Percentiles rank a stretch among this genome's conserved stretches.
phyloP scores from a whole-genome alignment of 2,888 invertebrate species.

The Nemurella pictetii region DNA sequence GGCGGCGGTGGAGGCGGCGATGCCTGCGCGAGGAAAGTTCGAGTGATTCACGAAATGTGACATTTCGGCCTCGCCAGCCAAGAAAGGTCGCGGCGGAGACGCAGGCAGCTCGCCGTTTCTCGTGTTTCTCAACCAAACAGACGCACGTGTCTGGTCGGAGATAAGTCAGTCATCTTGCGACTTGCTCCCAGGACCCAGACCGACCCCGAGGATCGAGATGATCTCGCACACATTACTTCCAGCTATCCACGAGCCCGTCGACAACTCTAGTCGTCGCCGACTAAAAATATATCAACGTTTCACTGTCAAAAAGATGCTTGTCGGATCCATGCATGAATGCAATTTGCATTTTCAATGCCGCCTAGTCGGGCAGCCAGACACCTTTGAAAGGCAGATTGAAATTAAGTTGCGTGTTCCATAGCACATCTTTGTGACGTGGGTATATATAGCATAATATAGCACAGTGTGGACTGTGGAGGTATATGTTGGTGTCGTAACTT shows the following conservation, averaged over 20 bases:
- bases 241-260: not conserved
- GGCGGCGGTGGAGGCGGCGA: not conserved
- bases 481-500: not conserved
- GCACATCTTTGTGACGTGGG: not conserved
- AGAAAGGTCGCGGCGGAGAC: not conserved
- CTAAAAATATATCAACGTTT: not conserved
- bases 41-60: slow-evolving; percentile 3
- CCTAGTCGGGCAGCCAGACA: not conserved
- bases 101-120: too few species aligned
- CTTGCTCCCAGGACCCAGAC: not conserved
- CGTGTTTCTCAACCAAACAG: not conserved
- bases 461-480: not conserved
- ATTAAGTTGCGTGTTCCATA: not conserved
- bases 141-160: not conserved
- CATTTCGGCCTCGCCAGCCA: not conserved
- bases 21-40: not conserved
- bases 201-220: not conserved
- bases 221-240: not conserved
- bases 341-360: not conserved
- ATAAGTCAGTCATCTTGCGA: not conserved
- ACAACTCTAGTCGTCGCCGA: not conserved
- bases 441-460: too few species aligned
- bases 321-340: not conserved
- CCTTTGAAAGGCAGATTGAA: too few species aligned
- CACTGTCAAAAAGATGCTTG: not conserved